phyloP scores from a whole-genome alignment of 2,113 vertebrate species.

The Petroica traversi region DNA sequence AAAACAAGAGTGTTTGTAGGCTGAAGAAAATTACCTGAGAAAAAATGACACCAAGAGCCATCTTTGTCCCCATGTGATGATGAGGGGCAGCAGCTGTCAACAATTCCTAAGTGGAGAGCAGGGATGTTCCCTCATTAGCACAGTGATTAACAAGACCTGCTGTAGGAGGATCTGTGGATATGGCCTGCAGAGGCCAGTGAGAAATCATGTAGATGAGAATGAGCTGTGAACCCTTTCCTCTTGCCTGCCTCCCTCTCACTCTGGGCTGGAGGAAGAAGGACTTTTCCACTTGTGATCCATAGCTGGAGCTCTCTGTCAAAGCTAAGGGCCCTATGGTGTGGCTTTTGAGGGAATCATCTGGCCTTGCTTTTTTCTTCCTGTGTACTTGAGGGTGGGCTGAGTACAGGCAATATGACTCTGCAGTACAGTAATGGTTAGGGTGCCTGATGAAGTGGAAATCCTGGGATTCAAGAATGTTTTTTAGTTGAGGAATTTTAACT shows the following conservation, averaged over 20 bases:
- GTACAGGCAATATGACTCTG: neutral
- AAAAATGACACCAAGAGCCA: neutral
- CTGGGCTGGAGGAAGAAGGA: neutral
- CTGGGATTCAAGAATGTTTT: neutral
- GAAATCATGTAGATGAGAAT: neutral
- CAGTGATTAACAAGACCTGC: neutral
- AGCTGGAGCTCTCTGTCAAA: neutral
- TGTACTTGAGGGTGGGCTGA: neutral
- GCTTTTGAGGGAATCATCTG: neutral
- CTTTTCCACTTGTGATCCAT: neutral
- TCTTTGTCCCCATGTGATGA: fast-evolving
- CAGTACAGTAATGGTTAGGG: neutral
- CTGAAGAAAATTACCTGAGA: neutral
- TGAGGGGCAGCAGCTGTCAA: neutral
- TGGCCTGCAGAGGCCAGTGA: fast-evolving
- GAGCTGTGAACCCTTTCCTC: neutral
- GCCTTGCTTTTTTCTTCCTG: neutral
- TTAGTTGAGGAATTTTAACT: neutral
- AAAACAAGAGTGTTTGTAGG: neutral
- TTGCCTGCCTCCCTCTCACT: neutral
- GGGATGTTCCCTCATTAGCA: neutral
- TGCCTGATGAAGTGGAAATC: neutral
- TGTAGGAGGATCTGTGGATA: neutral
- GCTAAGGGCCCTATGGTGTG: fast-evolving
- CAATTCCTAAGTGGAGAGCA: fast-evolving